Evolutionary conservation across 2,113 vertebrate species (phyloP).

Genomic region (Embiotoca jacksoni): DNA sequence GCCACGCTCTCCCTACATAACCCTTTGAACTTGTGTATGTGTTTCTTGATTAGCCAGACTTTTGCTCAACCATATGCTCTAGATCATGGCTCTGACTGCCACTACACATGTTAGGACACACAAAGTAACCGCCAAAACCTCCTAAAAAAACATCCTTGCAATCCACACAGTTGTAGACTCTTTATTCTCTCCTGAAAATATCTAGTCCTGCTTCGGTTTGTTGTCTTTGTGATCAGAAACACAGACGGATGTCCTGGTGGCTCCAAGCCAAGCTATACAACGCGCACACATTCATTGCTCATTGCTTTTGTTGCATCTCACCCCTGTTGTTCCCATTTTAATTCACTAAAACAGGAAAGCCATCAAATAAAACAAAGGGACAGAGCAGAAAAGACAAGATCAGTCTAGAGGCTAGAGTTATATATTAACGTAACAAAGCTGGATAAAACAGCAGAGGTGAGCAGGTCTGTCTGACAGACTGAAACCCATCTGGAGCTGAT

Average conservation of each 20-base stretch:
- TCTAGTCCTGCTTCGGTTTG: constrained; percentile 43
- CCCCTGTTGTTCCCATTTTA: constrained; percentile 39
- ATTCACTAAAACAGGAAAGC: constrained; percentile 57
- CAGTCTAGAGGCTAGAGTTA: constrained; percentile 9
- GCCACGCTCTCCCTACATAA: constrained; percentile 27
- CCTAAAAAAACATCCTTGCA: constrained; percentile 42
- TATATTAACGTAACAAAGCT: constrained; percentile 48
- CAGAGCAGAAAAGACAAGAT: constrained; percentile 24
- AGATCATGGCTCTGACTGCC: constrained; percentile 62
- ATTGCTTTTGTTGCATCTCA: constrained; percentile 49
- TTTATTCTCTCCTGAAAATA: constrained; percentile 39
- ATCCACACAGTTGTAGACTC: constrained; percentile 29
- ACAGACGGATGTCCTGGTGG: constrained; percentile 61
- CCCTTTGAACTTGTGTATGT: constrained; percentile 45
- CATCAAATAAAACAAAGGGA: constrained; percentile 50
- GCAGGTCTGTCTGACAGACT: constrained; percentile 60
- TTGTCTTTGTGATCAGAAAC: constrained; percentile 68
- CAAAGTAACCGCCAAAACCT: constrained; percentile 53
- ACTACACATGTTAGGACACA: constrained; percentile 65
- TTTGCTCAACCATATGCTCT: constrained; percentile 67
- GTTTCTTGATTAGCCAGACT: constrained; percentile 50
- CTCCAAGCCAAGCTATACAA: constrained; percentile 54
- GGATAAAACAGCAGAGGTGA: constrained; percentile 46
- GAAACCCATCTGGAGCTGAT: constrained; percentile 78
- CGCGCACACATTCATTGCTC: constrained; percentile 9